Conservation (phyloP, 2,797 vertebrate genomes). For the Thalassophryne amazonica region DNA sequence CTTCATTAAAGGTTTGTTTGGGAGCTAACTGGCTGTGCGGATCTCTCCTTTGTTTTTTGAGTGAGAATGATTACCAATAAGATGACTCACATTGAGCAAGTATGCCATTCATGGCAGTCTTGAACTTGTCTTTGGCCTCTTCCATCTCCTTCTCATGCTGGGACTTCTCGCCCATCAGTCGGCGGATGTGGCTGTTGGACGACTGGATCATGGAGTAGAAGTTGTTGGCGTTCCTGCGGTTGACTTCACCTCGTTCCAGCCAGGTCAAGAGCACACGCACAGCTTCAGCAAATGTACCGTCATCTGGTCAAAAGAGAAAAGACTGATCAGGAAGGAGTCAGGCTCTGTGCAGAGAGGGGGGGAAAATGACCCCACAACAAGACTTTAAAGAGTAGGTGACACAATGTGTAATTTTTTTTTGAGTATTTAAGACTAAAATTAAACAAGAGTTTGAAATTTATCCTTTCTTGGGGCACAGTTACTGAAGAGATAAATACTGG, state of each 20-base stretch:
- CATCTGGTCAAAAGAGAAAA: slow-evolving; percentile 72
- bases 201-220: slow-evolving; percentile 99
- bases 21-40: too few relatives aligned
- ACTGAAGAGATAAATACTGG: neutral
- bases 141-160: slow-evolving; percentile 95
- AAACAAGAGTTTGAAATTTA: too few relatives aligned
- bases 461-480: too few relatives aligned
- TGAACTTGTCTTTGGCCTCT: slow-evolving; percentile 95
- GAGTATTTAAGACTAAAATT: too few relatives aligned
- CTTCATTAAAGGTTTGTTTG: too few relatives aligned
- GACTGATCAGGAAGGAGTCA: neutral
- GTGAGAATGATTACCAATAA: neutral
- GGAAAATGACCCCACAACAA: too few relatives aligned
- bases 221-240: slow-evolving; percentile 93
- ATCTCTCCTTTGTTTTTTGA: too few relatives aligned
- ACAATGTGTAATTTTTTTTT: too few relatives aligned
- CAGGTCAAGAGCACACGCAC: slow-evolving; percentile 91
- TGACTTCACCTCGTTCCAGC: slow-evolving; percentile 94
- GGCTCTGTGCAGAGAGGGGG: neutral
- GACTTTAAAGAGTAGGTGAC: too few relatives aligned
- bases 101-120: slow-evolving; percentile 89
- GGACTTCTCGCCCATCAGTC: slow-evolving; percentile 88
- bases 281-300: slow-evolving; percentile 88
- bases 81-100: slow-evolving; percentile 93
- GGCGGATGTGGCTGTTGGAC: slow-evolving; percentile 90